These are phyloP conservation scores for Conus betulinus DNA, from an alignment of 1,140 invertebrate genomes.

Conservation along the genomic window DNA sequence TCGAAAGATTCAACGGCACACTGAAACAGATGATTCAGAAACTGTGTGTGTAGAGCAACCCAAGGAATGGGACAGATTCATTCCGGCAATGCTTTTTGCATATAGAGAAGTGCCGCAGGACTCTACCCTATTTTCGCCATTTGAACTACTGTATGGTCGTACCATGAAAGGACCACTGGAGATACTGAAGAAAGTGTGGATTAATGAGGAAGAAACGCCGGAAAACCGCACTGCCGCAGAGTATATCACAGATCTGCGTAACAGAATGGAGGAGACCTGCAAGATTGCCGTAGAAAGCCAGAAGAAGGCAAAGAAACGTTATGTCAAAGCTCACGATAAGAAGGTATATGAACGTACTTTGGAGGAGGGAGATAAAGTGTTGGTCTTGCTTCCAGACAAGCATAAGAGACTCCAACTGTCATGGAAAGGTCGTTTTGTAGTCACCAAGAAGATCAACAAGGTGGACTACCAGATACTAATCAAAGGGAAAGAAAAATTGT, in stretches of 20 bases:
- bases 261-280: too few relatives aligned
- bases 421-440: constrained; percentile 41
- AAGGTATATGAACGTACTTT: neutral
- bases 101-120: constrained; percentile 36
- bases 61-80: constrained; percentile 67
- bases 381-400: constrained; percentile 42
- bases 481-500: constrained; percentile 35
- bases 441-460: constrained; percentile 9
- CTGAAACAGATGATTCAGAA: constrained; percentile 52
- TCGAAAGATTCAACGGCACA: constrained; percentile 51
- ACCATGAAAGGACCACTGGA: too few relatives aligned
- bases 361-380: constrained; percentile 28
- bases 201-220: too few relatives aligned
- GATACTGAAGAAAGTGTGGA: too few relatives aligned
- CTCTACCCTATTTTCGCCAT: constrained; percentile 27
- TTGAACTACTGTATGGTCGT: constrained; percentile 34
- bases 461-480: constrained; percentile 41
- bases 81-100: constrained; percentile 41
- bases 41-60: constrained; percentile 48
- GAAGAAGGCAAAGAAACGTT: too few relatives aligned
- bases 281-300: too few relatives aligned
- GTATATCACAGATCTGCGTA: too few relatives aligned
- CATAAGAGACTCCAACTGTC: constrained; percentile 44
- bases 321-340: neutral
- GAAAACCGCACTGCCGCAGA: too few relatives aligned